Conservation (phyloP, 2,888 invertebrate genomes). For the Strigamia transsilvanica region DNA sequence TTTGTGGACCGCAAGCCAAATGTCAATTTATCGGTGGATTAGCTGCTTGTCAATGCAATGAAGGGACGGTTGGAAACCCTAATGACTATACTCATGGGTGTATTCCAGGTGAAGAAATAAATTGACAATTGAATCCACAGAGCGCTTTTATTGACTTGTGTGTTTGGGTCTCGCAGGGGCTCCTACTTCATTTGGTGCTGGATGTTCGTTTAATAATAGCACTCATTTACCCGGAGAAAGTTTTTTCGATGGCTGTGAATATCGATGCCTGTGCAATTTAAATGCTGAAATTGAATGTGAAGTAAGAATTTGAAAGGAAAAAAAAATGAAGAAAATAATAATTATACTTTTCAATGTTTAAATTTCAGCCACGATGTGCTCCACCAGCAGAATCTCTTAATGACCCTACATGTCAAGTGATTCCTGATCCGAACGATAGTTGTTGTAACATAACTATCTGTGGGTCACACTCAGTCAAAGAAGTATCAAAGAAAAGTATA, state of each 20-base stretch:
- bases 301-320: conserved; percentile 57
- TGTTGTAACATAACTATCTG: conserved; percentile 58
- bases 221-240: conserved; percentile 61
- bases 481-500: conserved; percentile 16
- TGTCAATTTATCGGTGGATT: conserved; percentile 55
- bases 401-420: conserved; percentile 56
- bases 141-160: conserved; percentile 26
- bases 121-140: conserved; percentile 51
- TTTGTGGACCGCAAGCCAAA: conserved; percentile 59
- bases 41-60: conserved; percentile 57
- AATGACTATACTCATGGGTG: conserved; percentile 57
- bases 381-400: conserved; percentile 51
- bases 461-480: conserved; percentile 50
- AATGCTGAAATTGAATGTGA: conserved; percentile 62
- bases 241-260: conserved; percentile 62
- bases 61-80: conserved; percentile 58
- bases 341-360: conserved; percentile 46
- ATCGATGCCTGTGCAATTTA: conserved; percentile 61
- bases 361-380: conserved; percentile 57
- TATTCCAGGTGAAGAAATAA: conserved; percentile 51
- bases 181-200: conserved; percentile 54
- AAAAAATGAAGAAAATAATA: conserved; percentile 11
- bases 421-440: conserved; percentile 57
- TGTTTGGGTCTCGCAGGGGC: conserved; percentile 24
- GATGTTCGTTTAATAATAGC: conserved; percentile 62